Evolutionary conservation across 2,888 invertebrate species (phyloP).

Genomic region (Hesperia comma): DNA sequence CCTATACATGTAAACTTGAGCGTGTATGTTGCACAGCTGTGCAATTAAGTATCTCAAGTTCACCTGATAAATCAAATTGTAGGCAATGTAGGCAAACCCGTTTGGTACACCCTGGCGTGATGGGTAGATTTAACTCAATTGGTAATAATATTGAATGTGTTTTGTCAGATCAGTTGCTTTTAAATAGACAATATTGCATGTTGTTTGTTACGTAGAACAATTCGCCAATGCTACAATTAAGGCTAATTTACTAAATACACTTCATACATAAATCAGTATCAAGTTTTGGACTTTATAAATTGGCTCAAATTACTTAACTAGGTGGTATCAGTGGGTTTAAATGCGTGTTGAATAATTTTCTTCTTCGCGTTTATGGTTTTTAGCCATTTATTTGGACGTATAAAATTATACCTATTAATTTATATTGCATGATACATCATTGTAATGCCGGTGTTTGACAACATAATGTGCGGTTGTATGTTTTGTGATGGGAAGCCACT

Average conservation of each 20-base stretch:
- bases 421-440: slow-evolving; percentile 11
- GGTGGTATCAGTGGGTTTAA: background rate
- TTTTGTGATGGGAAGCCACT: slow-evolving; percentile 13
- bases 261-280: slow-evolving; percentile 24
- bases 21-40: no score
- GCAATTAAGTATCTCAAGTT: no score
- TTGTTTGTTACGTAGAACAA: slow-evolving; percentile 5
- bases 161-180: slow-evolving; percentile 4
- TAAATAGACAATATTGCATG: slow-evolving; percentile 13
- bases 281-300: slow-evolving; percentile 6
- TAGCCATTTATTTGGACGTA: background rate
- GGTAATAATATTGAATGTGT: background rate
- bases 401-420: background rate
- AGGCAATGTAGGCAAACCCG: no score
- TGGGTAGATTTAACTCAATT: no score
- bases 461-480: slow-evolving; percentile 12
- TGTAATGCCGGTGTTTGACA: slow-evolving; percentile 15
- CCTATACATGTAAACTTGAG: no score
- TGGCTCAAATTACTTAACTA: background rate
- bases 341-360: background rate
- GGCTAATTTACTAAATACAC: slow-evolving; percentile 12
- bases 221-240: slow-evolving; percentile 10
- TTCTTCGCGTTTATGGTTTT: background rate
- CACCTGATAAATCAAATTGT: no score
- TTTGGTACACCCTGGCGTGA: no score